Base-by-base conservation (phyloP, 2,113 vertebrate species). In the Kryptolebias marmoratus region DNA sequence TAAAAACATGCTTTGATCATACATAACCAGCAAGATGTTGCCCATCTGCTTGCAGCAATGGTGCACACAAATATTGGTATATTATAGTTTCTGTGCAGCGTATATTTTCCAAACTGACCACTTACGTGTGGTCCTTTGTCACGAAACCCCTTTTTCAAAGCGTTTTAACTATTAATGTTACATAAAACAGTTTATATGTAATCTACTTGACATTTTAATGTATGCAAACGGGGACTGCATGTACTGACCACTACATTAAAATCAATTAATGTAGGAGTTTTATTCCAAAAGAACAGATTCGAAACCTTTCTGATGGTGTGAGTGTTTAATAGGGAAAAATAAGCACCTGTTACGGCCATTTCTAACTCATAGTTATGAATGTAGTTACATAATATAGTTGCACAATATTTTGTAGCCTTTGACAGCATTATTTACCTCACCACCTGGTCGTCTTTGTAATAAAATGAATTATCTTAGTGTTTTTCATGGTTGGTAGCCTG, bases 1-100 rank as follows among this genome's bases (percentile, higher is more conserved):
- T 16, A 11, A 50, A 50, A 73, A 48, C 5, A 64, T 8, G 12
- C 42, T 69, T 58, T 14, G 16, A 48, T 68, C 30, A 45, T 53
- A 59, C 9, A 9, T 27, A 54, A n/a, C n/a, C 15, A 13, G 8
- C 12, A 61, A 47, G 30, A 36, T 36, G 47, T 18, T 36, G 39
- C 8, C 12, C 13, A n/a, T 36, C 16, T 32, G 15, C 49, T 15
- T 32, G 10, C 14, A 44, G 63, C 54, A 52, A 62, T 27, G 18
- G 32, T 57, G 7, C n/a, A 50, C 16, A 39, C n/a, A 60, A 60
- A 27, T 60, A 44, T 13, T n/a, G 31, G 9, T 7, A 18, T 9
- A 32, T 8, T 15, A 0, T 2, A 18, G 11, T 27, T 42, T 42
- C 31, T 32, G 30, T 16, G 1, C 14, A 7, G 55, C 14, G 13